Base-by-base conservation (phyloP, 2,113 vertebrate genomes). In the Gadus chalcogrammus region DNA sequence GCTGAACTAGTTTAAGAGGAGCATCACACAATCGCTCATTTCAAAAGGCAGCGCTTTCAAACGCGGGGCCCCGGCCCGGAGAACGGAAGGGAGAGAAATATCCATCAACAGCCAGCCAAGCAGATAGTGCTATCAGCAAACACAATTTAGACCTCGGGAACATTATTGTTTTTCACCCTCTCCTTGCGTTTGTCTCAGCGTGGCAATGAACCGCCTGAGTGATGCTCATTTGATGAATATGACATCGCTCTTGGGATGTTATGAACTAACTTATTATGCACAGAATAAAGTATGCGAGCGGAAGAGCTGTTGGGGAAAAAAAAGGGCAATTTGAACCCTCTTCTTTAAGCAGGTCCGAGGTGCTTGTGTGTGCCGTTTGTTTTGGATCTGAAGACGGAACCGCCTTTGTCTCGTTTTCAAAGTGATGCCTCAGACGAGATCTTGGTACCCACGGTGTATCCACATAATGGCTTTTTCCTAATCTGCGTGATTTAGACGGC, bases 21-120 rank as follows among this genome's bases (percentile, higher is more conserved):
- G 83, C 79, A 78, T 88, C 83, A 76, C 79, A 80, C 85, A 70
- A 88, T 87, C 70, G 80, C 87, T 91, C 84, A 88, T 87, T 88
- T 86, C 78, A 84, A 88, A 87, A 86, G 79, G 84, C 85, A 82
- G 88, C 78, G 75, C 82, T 79, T 82, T 88, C 77, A 62, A 35
- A 75, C 83, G 80, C 61, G 83, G 83, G 84, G 55, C 55, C 53
- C 15, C 55, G 15, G 55, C 55, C 55, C 55, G n/a, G 55, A 17
- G 55, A 58, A n/a, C 15, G n/a, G 55, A 17, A 13, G n/a, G 84
- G 84, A 84, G 84, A 88, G 82, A 81, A 88, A 90, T 88, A 90
- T 89, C 86, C 85, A 91, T 91, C 89, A 91, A 85, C 88, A 89
- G 84, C 85, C 82, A 87, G 84, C 84, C 82, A 85, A 82, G 86